phyloP scores from a whole-genome alignment of 2,113 vertebrate species.

The Melanerpes formicivorus region DNA sequence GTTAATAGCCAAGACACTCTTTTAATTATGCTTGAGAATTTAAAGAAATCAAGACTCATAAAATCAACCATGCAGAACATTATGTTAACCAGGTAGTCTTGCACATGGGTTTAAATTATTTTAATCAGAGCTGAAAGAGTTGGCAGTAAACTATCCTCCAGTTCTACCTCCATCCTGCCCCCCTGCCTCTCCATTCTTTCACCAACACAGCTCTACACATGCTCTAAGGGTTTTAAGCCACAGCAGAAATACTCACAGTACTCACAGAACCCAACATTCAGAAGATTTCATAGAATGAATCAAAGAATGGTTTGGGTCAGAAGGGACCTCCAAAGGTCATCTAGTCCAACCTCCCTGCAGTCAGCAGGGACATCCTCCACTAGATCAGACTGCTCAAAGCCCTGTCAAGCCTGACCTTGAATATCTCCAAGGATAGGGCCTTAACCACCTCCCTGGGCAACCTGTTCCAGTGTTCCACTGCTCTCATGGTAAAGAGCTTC shows the following conservation, averaged over 20 bases:
- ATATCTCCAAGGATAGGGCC: no score
- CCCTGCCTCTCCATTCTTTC: background rate
- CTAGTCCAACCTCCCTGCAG: no score
- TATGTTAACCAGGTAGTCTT: background rate
- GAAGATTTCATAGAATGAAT: background rate
- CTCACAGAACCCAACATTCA: background rate
- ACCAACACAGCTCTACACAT: accelerated
- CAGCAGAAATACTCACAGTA: background rate
- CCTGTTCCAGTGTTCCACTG: no score
- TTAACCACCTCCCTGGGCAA: no score
- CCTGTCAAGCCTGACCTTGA: no score
- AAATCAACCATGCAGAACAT: background rate
- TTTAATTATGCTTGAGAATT: background rate
- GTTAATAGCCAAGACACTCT: background rate
- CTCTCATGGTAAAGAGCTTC: no score
- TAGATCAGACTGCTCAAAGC: no score
- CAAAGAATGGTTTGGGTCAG: no score
- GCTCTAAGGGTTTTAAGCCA: background rate
- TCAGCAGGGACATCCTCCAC: no score
- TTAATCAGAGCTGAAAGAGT: background rate
- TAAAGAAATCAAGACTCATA: background rate
- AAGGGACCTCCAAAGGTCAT: no score
- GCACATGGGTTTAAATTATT: background rate
- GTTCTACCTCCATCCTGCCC: background rate
- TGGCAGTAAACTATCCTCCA: background rate